These are phyloP conservation scores for Laterallus jamaicensis DNA, from an alignment of 2,113 vertebrate genomes.

Conservation along the genomic window DNA sequence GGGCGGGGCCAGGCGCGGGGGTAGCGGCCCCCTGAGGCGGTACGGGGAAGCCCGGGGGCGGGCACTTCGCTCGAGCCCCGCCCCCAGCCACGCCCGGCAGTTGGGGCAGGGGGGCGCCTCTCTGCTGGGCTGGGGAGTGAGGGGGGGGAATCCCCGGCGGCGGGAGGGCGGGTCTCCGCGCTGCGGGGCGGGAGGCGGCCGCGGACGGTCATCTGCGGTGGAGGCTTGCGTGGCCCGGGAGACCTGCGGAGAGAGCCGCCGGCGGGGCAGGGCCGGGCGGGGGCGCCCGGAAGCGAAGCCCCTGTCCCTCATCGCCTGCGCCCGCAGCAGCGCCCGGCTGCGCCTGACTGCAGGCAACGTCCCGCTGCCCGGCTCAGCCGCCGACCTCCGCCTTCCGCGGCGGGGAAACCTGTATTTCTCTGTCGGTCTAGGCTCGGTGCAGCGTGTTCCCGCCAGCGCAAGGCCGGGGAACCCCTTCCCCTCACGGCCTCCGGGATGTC, in stretches of 20 bases:
- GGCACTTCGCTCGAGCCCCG: not conserved
- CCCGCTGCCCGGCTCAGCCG: not conserved
- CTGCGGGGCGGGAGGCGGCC: not conserved
- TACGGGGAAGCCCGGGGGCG: not conserved
- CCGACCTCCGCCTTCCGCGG: not conserved
- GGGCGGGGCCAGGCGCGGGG: not conserved
- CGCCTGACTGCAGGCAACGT: not conserved
- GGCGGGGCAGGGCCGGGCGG: not conserved
- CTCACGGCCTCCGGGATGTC: not conserved
- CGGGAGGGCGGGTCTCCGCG: not conserved
- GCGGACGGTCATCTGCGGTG: rapidly evolving
- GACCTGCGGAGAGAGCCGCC: not conserved
- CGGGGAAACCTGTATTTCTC: not conserved
- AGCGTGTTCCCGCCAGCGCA: not conserved
- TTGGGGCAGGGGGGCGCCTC: not conserved
- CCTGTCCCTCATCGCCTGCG: not conserved
- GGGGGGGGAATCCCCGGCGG: too few relatives aligned
- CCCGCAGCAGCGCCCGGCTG: too few relatives aligned
- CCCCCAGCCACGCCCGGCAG: not conserved
- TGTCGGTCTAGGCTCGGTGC: not conserved
- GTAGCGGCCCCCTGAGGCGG: not conserved
- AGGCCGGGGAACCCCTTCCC: not conserved
- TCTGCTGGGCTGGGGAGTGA: too few relatives aligned
- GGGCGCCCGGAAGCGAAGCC: too few relatives aligned
- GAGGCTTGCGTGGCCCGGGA: not conserved